Evolutionary conservation across 2,797 vertebrate species (phyloP).

Genomic region (Girardinus metallicus): DNA sequence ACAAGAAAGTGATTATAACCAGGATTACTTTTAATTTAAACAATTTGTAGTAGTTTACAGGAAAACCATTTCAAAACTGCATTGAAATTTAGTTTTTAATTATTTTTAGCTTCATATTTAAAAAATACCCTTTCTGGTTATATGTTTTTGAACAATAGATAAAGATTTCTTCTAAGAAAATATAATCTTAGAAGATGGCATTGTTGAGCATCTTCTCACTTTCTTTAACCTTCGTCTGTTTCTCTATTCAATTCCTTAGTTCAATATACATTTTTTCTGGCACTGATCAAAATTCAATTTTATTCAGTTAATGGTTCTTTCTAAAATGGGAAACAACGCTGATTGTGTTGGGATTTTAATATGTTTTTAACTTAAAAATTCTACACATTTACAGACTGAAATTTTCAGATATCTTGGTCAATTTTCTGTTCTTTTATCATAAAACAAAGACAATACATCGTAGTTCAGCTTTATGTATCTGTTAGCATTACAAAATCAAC

Average conservation of each 20-base stretch:
- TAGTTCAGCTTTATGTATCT: not conserved
- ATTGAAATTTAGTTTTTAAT: too few relatives aligned
- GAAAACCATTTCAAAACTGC: not conserved
- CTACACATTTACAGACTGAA: not conserved
- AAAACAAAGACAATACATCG: not conserved
- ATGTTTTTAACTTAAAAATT: not conserved
- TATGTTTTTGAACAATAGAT: not conserved
- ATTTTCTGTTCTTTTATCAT: not conserved
- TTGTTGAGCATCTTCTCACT: not conserved
- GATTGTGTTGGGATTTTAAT: not conserved
- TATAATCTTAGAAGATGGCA: not conserved
- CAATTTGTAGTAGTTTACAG: not conserved
- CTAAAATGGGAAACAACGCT: not conserved
- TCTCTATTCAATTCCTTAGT: not conserved
- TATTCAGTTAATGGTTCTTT: not conserved
- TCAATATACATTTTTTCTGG: not conserved
- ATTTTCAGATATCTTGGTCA: not conserved
- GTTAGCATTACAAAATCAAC: not conserved
- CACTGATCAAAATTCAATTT: not conserved
- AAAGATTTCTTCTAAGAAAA: not conserved
- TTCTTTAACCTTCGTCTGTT: not conserved
- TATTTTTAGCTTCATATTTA: not conserved
- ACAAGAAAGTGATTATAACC: slow-evolving; percentile 12
- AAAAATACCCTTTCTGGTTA: not conserved
- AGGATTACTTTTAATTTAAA: slow-evolving; percentile 1